These are phyloP conservation scores for Stylophora pistillata DNA, from an alignment of 64 coral and sea anemone species.

Conservation along the genomic window DNA sequence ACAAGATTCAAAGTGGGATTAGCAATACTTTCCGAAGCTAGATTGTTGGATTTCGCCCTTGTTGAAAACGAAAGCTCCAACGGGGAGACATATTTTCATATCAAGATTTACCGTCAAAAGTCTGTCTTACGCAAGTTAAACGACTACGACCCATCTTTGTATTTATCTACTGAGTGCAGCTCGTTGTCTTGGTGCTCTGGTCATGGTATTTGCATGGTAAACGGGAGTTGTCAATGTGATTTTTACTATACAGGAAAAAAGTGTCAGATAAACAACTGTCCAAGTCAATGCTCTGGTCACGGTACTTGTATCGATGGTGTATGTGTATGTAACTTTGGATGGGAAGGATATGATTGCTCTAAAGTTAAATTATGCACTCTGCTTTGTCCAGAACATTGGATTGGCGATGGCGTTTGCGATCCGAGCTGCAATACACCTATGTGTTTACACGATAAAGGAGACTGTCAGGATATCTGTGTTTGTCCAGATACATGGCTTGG, in stretches of 20 bases:
- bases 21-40: conserved; percentile 14
- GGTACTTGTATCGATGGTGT: conserved; percentile 46
- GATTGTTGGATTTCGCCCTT: neutral
- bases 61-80: neutral
- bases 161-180: neutral
- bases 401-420: conserved; percentile 72
- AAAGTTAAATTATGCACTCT: conserved; percentile 57
- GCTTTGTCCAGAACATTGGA: conserved; percentile 56
- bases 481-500: conserved; percentile 63
- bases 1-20: conserved; percentile 36
- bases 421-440: conserved; percentile 41
- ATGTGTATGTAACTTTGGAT: conserved; percentile 67
- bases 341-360: conserved; percentile 70
- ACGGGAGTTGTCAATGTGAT: conserved; percentile 62
- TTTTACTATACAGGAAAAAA: conserved; percentile 44
- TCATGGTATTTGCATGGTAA: conserved; percentile 63
- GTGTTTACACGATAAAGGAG: conserved; percentile 54
- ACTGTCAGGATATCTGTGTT: conserved; percentile 51
- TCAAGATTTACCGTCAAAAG: conserved; percentile 33
- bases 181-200: conserved; percentile 48
- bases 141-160: neutral
- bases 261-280: conserved; percentile 54
- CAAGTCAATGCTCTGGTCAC: conserved; percentile 65
- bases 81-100: conserved; percentile 29
- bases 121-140: neutral